Evolutionary conservation across 1,140 invertebrate species (phyloP), one percentile per base, ranked within the genome.

Genomic region (Batillaria attramentaria): DNA sequence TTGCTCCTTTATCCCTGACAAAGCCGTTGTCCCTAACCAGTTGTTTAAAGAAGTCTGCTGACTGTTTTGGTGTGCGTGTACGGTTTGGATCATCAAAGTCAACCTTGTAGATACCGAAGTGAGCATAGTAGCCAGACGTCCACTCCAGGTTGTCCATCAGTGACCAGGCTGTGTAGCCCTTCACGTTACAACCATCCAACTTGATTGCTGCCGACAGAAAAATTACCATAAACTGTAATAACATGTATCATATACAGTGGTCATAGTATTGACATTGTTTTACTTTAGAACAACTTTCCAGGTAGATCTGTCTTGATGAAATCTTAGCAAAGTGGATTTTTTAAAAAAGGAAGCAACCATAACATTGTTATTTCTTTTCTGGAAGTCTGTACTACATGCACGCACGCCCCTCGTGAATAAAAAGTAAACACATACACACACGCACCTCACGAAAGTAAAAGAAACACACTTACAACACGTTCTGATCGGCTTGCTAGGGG

Each of bases 91-190:
- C 92, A 4, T 90, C 91, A 85, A 95, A 96, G 86, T 96, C 93
- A 0, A 97, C 94, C 31, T 93, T 92, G 84, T 94, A 94, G 0
- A 96, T 84, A 1, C 95, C 96, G 88, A 96, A 96, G 81, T 93
- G 93, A 80, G 93, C 91, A 3, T 83, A 60, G 73, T 89, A 90
- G 16, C 87, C 92, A 33, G 81, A 84, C 1, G 87, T 86, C 95
- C 95, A 96, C 90, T 96, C 95, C 88, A 96, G 96, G 87, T 95
- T 96, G 81, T 96, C 95, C 83, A 96, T 90, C 0, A 96, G 86
- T 79, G 94, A 94, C 95, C 95, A 96, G 57, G 93, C 91, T 0
- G 94, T 93, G 83, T 96, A 96, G 0, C 92, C 94, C 28, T 91
- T 89, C 0, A 96, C 92, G 54, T 94, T 93, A 54, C 93, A 94